Evolutionary conservation across 64 coral and sea anemone species (phyloP).

Genomic region (Acropora tenuis): DNA sequence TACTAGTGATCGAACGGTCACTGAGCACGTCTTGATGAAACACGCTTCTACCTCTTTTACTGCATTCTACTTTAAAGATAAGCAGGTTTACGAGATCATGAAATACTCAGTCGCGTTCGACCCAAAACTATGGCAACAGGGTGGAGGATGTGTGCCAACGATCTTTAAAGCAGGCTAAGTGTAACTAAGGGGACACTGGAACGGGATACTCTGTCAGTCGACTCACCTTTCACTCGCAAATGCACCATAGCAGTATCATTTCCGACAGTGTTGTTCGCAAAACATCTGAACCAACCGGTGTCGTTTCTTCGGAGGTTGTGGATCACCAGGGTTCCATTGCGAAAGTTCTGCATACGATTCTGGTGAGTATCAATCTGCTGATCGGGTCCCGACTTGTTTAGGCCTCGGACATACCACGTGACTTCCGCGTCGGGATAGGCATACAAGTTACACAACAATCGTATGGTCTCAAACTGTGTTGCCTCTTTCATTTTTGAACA

Average conservation of each 20-base stretch:
- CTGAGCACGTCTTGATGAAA: too few relatives aligned
- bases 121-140: too few relatives aligned
- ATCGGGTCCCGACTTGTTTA: neutral
- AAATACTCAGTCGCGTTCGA: too few relatives aligned
- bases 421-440: constrained; percentile 60
- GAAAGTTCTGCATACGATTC: constrained; percentile 39
- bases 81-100: too few relatives aligned
- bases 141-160: too few relatives aligned
- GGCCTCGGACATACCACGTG: constrained; percentile 24
- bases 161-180: too few relatives aligned
- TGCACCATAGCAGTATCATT: neutral
- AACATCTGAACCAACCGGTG: constrained; percentile 62
- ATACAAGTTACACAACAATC: constrained; percentile 46
- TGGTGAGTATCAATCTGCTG: neutral
- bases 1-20: too few relatives aligned
- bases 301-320: constrained; percentile 31
- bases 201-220: neutral
- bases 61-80: too few relatives aligned
- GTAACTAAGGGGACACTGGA: too few relatives aligned
- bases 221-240: constrained; percentile 76
- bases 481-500: constrained; percentile 34
- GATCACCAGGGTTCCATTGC: constrained; percentile 69
- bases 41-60: too few relatives aligned
- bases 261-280: constrained; percentile 57
- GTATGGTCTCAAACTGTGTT: constrained; percentile 3